phyloP scores from a whole-genome alignment of 2,888 invertebrate species.

The Abrostola triplasia region DNA sequence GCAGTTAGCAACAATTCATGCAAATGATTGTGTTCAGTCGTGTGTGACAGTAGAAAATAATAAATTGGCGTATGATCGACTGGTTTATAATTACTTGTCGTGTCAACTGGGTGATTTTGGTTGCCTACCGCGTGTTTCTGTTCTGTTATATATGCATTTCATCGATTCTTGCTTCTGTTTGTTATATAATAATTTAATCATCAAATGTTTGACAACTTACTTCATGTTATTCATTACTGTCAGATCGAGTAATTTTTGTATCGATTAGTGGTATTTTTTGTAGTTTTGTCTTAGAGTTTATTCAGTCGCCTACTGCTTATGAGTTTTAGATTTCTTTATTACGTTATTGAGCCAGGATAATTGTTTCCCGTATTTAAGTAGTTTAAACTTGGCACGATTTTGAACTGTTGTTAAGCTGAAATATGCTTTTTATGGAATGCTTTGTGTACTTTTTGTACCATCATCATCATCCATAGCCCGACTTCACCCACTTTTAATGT shows the following conservation, averaged over 20 bases:
- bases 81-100: constrained; percentile 24
- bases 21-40: constrained; percentile 38
- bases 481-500: not conserved
- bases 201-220: constrained; percentile 8
- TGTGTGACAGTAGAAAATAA: constrained; percentile 49
- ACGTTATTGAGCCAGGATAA: not conserved
- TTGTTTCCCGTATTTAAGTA: no score
- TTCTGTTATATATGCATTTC: constrained; percentile 4
- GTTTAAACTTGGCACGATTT: no score
- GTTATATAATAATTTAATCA: not conserved
- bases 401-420: constrained; percentile 7
- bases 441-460: not conserved
- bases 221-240: not conserved
- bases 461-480: not conserved
- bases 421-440: not conserved
- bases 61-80: constrained; percentile 37
- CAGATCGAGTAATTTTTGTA: constrained; percentile 12
- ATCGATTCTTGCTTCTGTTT: not conserved
- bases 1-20: constrained; percentile 34
- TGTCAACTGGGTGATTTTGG: constrained; percentile 22
- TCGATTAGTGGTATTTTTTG: no score
- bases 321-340: no score
- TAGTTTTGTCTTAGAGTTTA: no score
- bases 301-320: no score
- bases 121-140: constrained; percentile 1